Evolutionary conservation across 2,888 invertebrate species (phyloP).

Genomic region (Acanthoscelides obtectus): DNA sequence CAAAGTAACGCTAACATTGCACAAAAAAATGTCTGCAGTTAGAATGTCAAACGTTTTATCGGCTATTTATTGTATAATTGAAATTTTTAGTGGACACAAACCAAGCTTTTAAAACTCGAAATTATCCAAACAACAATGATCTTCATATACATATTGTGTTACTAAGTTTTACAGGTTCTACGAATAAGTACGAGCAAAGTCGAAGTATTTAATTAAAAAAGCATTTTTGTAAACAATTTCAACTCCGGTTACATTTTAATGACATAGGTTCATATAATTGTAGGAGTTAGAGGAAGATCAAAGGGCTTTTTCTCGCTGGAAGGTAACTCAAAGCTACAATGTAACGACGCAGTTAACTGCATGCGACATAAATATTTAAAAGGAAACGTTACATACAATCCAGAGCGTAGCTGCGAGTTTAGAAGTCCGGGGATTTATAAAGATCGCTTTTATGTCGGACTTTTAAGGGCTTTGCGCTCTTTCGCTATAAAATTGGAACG

Average conservation of each 20-base stretch:
- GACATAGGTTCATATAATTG: constrained; percentile 37
- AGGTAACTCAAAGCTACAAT: constrained; percentile 6
- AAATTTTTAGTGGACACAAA: no score
- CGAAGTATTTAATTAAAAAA: constrained; percentile 3
- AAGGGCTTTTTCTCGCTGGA: constrained; percentile 28
- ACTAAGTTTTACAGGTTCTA: no score
- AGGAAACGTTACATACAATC: constrained; percentile 16
- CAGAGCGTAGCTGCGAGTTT: constrained; percentile 26
- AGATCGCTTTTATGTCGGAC: constrained; percentile 33
- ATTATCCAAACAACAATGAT: no score
- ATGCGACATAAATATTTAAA: constrained; percentile 8
- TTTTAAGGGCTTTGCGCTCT: constrained; percentile 31
- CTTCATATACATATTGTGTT: no score
- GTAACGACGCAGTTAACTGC: constrained; percentile 15
- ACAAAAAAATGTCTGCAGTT: no score
- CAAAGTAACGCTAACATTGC: no score
- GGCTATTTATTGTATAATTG: no score
- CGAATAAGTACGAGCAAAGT: neutral
- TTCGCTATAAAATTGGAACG: constrained; percentile 31
- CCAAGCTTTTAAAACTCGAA: no score
- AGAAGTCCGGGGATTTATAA: constrained; percentile 31
- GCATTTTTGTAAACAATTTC: constrained; percentile 10
- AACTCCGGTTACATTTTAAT: constrained; percentile 34
- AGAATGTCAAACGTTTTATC: no score
- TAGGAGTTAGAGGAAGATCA: constrained; percentile 37